phyloP scores from a whole-genome alignment of 2,113 vertebrate genomes.

The Mastomys natalensis region DNA sequence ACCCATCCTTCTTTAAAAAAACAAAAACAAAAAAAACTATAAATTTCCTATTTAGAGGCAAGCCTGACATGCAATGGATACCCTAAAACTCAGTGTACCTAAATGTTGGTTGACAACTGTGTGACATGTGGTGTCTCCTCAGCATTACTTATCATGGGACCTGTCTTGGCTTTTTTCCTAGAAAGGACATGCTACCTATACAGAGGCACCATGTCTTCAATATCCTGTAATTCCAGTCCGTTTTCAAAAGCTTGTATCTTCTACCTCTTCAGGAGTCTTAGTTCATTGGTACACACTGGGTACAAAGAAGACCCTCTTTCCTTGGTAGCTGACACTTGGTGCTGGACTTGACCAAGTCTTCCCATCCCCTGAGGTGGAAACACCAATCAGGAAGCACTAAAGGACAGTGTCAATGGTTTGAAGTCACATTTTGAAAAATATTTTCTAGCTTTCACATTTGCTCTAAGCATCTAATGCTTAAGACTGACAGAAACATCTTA shows the following conservation, averaged over 20 bases:
- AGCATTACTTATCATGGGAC: background rate
- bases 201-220: background rate
- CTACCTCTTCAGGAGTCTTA: background rate
- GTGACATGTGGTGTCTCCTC: background rate
- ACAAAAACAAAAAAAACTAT: background rate
- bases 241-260: slow-evolving; percentile 30
- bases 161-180: slow-evolving; percentile 49
- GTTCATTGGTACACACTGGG: background rate
- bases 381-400: background rate
- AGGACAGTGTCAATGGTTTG: background rate
- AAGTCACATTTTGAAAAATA: background rate
- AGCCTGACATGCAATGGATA: slow-evolving; percentile 6
- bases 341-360: background rate
- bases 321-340: background rate
- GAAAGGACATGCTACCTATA: slow-evolving; percentile 15
- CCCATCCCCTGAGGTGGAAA: background rate
- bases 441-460: background rate
- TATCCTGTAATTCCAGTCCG: background rate
- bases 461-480: background rate
- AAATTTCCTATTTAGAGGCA: slow-evolving; percentile 59
- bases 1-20: background rate
- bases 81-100: slow-evolving; percentile 2
- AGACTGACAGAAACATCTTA: background rate
- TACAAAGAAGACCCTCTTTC: background rate
- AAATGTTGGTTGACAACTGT: slow-evolving; percentile 40